Evolutionary conservation across 1,140 invertebrate species (phyloP).

Genomic region (Bombus haemorrhoidalis): DNA sequence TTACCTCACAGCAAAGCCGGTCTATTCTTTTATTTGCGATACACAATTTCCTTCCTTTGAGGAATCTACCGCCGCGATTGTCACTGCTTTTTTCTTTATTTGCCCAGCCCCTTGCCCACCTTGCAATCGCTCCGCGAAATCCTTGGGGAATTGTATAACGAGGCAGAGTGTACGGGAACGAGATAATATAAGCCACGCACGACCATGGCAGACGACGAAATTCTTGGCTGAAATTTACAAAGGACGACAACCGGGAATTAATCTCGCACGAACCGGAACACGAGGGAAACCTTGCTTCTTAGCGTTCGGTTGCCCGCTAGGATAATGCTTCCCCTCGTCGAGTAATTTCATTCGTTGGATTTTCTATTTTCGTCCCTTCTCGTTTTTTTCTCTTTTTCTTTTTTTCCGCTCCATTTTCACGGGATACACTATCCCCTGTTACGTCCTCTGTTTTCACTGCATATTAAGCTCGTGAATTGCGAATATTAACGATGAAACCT

Average conservation of each 20-base stretch:
- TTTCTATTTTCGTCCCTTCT: background rate
- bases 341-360: slow-evolving; percentile 9
- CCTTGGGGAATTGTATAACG: slow-evolving; percentile 58
- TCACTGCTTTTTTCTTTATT: background rate
- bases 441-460: background rate
- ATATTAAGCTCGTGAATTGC: background rate
- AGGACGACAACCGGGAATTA: slow-evolving; percentile 58
- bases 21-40: slow-evolving; percentile 51
- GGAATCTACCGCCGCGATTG: slow-evolving; percentile 25
- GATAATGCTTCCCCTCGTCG: slow-evolving; percentile 16
- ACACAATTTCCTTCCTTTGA: slow-evolving; percentile 61
- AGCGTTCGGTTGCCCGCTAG: slow-evolving; percentile 19
- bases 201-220: slow-evolving; percentile 37
- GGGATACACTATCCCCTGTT: background rate
- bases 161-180: slow-evolving; percentile 33
- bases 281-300: slow-evolving; percentile 17
- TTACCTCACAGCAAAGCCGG: slow-evolving; percentile 32
- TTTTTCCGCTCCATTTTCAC: background rate
- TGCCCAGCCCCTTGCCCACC: background rate
- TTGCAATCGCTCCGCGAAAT: background rate
- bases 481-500: background rate
- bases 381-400: background rate
- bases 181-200: slow-evolving; percentile 47
- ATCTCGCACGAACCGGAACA: slow-evolving; percentile 54
- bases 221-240: slow-evolving; percentile 61